Conservation (phyloP, 1,140 invertebrate genomes). For the Ceratitis capitata region DNA sequence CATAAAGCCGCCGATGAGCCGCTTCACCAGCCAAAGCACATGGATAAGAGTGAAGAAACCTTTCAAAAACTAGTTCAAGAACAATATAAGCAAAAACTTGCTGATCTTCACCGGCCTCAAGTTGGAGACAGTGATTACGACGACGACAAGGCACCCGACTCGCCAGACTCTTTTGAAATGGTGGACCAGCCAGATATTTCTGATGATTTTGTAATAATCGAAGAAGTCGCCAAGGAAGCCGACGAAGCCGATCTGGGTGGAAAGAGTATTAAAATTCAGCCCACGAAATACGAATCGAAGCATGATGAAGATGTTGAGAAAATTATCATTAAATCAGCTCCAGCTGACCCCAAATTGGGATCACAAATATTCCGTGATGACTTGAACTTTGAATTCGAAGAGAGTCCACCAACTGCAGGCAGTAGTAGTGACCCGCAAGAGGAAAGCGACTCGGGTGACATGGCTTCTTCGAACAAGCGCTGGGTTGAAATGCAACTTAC, state of each 20-base stretch:
- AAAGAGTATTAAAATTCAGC: slow-evolving; percentile 77
- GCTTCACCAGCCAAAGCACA: slow-evolving; percentile 51
- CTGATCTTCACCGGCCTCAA: slow-evolving; percentile 63
- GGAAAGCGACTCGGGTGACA: slow-evolving; percentile 69
- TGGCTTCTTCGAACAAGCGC: slow-evolving; percentile 80
- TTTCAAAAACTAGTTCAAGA: slow-evolving; percentile 62
- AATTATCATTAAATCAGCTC: slow-evolving; percentile 73
- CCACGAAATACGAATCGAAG: slow-evolving; percentile 69
- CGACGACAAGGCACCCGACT: slow-evolving; percentile 74
- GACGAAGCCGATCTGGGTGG: slow-evolving; percentile 82
- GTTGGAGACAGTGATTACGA: slow-evolving; percentile 54
- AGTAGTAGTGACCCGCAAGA: slow-evolving; percentile 63
- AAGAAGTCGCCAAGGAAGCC: slow-evolving; percentile 85
- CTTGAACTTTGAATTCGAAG: slow-evolving; percentile 78
- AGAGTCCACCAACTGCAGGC: slow-evolving; percentile 72
- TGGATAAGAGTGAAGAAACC: slow-evolving; percentile 59
- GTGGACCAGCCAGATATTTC: slow-evolving; percentile 85
- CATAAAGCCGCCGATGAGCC: slow-evolving; percentile 55
- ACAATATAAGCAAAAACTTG: slow-evolving; percentile 63
- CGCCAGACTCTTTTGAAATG: slow-evolving; percentile 90
- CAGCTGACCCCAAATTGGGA: slow-evolving; percentile 64
- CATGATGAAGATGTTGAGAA: slow-evolving; percentile 80
- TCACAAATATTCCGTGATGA: slow-evolving; percentile 69
- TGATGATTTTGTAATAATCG: slow-evolving; percentile 87
- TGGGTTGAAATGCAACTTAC: slow-evolving; percentile 90